Evolutionary conservation across 2,888 invertebrate genomes (phyloP).

Genomic region (Oligia latruncula): DNA sequence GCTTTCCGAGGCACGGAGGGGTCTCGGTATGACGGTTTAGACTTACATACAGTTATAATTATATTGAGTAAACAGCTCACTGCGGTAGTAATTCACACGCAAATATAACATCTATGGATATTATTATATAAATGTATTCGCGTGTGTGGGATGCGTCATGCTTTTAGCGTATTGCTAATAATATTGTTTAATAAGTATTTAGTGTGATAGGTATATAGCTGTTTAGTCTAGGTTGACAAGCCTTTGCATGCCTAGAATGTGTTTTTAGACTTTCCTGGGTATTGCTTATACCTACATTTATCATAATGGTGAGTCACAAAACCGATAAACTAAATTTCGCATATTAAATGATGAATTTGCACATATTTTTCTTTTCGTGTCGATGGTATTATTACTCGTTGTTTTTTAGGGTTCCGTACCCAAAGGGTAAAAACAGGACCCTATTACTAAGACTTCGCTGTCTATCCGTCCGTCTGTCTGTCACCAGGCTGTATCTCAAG

Average conservation of each 20-base stretch:
- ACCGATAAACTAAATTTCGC: too few species aligned
- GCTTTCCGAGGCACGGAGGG: too few species aligned
- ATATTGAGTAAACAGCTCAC: slow-evolving; percentile 19
- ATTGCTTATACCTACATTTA: too few species aligned
- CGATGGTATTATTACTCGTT: too few species aligned
- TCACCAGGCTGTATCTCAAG: too few species aligned
- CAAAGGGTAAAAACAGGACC: too few species aligned
- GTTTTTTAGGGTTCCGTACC: too few species aligned
- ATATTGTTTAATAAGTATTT: slow-evolving; percentile 40
- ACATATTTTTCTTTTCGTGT: too few species aligned
- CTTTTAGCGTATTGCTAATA: slow-evolving; percentile 19
- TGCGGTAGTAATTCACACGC: slow-evolving; percentile 33
- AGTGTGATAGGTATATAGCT: slow-evolving; percentile 6
- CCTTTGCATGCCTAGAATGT: slow-evolving; percentile 14
- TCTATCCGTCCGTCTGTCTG: too few species aligned
- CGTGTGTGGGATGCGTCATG: slow-evolving; percentile 36
- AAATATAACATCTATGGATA: slow-evolving; percentile 21
- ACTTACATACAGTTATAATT: slow-evolving; percentile 7
- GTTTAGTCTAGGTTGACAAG: slow-evolving; percentile 24
- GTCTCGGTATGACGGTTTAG: not conserved
- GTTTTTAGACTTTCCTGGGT: slow-evolving; percentile 2
- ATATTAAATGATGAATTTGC: too few species aligned
- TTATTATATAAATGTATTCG: slow-evolving; percentile 27
- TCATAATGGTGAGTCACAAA: too few species aligned
- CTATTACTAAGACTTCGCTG: too few species aligned